Percentiles rank a stretch among this genome's conserved stretches.
Conservation (phyloP, 2,113 vertebrate species). For the Paratilapia polleni region DNA sequence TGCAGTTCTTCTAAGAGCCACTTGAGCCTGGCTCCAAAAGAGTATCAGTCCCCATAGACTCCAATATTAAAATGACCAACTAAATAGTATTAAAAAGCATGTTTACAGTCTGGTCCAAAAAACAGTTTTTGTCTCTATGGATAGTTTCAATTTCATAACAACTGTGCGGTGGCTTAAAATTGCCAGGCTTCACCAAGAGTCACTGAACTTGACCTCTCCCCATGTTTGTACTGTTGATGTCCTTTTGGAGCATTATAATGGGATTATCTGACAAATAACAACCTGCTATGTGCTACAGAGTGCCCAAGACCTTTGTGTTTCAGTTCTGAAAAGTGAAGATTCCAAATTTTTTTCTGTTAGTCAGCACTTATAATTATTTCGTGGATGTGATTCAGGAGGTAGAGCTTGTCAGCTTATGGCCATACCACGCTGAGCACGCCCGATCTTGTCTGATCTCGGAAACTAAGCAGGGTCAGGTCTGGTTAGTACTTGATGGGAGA, state of each 20-base stretch:
- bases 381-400: too few species aligned
- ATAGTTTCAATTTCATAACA: not conserved
- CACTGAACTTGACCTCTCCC: not conserved
- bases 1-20: accelerated
- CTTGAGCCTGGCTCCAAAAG: not conserved
- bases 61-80: accelerated
- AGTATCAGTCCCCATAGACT: not conserved
- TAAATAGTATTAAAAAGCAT: not conserved
- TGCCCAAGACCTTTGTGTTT: too few species aligned
- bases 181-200: not conserved
- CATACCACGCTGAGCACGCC: too few species aligned
- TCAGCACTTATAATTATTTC: too few species aligned
- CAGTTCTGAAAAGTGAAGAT: too few species aligned
- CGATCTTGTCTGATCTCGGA: too few species aligned
- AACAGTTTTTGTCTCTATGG: not conserved
- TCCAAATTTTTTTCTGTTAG: too few species aligned
- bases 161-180: not conserved
- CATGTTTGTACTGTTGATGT: not conserved
- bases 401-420: too few species aligned
- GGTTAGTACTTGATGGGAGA: too few species aligned
- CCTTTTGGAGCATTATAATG: not conserved
- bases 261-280: too few species aligned
- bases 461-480: too few species aligned
- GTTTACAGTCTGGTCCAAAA: not conserved
- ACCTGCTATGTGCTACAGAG: too few species aligned